Evolutionary conservation across 2,113 vertebrate species (phyloP), one percentile per base, ranked within the genome.

Genomic region (Ochotona princeps): DNA sequence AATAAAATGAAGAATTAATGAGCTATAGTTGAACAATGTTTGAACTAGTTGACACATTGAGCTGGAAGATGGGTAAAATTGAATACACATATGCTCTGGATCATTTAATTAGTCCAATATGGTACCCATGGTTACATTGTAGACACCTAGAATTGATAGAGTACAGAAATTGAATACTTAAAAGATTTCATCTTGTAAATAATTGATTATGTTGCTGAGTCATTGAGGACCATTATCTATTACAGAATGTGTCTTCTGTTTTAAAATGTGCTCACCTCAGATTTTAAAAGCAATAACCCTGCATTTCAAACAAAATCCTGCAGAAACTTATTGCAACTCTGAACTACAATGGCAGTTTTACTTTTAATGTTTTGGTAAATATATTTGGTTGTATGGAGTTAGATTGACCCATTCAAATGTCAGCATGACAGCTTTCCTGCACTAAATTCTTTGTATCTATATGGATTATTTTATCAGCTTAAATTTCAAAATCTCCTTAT

Each of bases 381-480:
- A 5, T 28, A 76, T 51, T 90, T 89, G 49, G 85, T 80, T 75
- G 14, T 70, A 44, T 57, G 28, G 10, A 60, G 32, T 90, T 73
- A 92, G 54, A 25, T 21, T 6, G 14, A 79, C 8, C 91, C 8
- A 65, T 44, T n/a, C 26, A 87, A 95, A 25, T 49, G 70, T 74
- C 6, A 95, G 83, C 85, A 65, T 90, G 75, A 57, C 70, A 73
- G 11, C 17, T 32, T 23, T 70, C 35, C 7, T 38, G 60, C 26
- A 15, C 7, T 82, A 69, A 88, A 67, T 81, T 95, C 4, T 79
- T 82, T 92, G 30, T 79, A 82, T 85, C 89, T 18, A 67, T 47
- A 30, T 66, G 35, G 85, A 96, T 86, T 83, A 93, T 86, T 94
- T 90, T 90, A 89, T 47, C 25, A 85, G 28, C 80, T 80, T 81